Evolutionary conservation across 2,113 vertebrate species (phyloP), one percentile per base, ranked within the genome.

Genomic region (Cisticola juncidis): DNA sequence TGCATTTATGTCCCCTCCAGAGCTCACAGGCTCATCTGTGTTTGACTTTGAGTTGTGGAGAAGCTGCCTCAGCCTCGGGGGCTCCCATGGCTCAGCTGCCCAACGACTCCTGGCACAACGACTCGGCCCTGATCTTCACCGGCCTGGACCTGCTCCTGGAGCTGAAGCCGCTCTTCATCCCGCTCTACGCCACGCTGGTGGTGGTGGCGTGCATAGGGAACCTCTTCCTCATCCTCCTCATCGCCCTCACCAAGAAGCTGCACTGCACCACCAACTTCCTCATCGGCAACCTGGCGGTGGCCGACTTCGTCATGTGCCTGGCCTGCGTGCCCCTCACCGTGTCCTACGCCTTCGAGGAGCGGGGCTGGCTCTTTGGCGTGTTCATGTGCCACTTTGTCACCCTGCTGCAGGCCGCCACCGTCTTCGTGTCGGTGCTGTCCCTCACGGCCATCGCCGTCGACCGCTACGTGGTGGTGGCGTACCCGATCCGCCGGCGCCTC

Each of bases 181-280:
- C 98, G 0, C 98, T 99, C 44, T 99, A 99, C 4, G 87, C 97
- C 12, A 79, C 92, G 1, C 95, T 99, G 71, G 98, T 99, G 62
- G 94, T 97, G 1, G 97, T 99, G 70, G 98, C 98, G 0, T 98
- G 98, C 93, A 86, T 86, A 0, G 98, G 99, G 44, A 99, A 99
- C 90, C 97, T 98, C 38, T 97, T 99, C 56, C 98, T 99, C 53
- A 97, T 99, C 79, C 95, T 98, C n/a, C 98, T 99, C 91, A 98
- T 98, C 14, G 97, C 97, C n/a, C 65, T 98, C 86, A 98, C 98
- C 93, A 98, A 98, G 97, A 99, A 98, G 90, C 97, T 98, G 85
- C 98, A 98, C 97, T 98, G 97, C 97, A 98, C 99, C 58, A 99
- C 98, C 16, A 99, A 99, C 57, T 98, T 99, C 92, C 98, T 99